Base-by-base conservation (phyloP, 1,140 invertebrate species). In the Eupeodes corollae region DNA sequence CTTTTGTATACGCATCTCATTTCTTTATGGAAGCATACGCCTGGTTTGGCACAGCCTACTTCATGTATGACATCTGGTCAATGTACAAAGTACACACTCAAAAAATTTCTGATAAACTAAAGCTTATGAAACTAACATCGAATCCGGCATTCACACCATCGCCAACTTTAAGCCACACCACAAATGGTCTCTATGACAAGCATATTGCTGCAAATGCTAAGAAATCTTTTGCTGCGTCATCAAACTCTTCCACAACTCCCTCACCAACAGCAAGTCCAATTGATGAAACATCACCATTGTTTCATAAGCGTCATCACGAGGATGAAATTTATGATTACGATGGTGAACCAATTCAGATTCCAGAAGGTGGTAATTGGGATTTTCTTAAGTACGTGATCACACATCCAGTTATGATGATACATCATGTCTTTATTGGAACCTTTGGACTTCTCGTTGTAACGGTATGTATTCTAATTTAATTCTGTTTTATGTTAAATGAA, bases 21-120 rank as follows among this genome's bases (percentile, higher is more conserved):
- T 83, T 78, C 59, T 71, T 84, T 51, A 81, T 79, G 15, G 80
- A 85, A 58, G 75, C 77, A 0, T 86, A 85, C 66, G 80, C 81
- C 0, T 83, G 79, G 77, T 85, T 86, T 63, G 83, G 79, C 5
- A 75, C 82, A 30, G 80, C 83, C 1, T 86, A 86, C 62, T 86
- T 86, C 59, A 74, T 82, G 61, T 84, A 84, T 56, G 82, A 84
- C 61, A 78, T 81, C 42, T 83, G 79, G 79, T 82, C 78, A 2
- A 82, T 82, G 79, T 82, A 80, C 52, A 73, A 74, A 61, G 79
- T 82, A 18, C 70, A 75, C 53, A 68, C 62, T 12, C 66, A 67
- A 45, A 70, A 69, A 52, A 56, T 69, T 9, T 57, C 63, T 44
- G 65, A 69, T 42, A 67, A 67, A 45, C 43, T 67, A 51, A 64